Conservation (phyloP, 2,888 invertebrate genomes). For the Sminthurinus aureus region DNA sequence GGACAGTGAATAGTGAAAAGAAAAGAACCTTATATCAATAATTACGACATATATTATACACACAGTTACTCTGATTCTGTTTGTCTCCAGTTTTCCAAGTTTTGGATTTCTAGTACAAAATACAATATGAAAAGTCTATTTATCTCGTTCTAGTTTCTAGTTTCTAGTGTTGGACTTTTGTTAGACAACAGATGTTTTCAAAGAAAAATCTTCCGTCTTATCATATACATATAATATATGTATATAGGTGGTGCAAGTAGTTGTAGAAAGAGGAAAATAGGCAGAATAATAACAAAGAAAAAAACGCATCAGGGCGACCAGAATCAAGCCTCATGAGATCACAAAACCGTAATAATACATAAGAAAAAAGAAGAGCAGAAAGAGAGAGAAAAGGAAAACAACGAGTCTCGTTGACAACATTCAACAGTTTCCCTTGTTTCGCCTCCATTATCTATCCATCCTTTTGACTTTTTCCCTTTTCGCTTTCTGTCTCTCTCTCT, state of each 20-base stretch:
- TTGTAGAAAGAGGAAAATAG: neutral
- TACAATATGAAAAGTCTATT: no score
- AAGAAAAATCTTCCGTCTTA: neutral
- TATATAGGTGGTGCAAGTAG: no score
- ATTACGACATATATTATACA: neutral
- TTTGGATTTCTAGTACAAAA: no score
- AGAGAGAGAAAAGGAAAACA: slow-evolving; percentile 1
- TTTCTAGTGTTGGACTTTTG: no score
- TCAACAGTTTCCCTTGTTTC: neutral
- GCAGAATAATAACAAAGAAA: neutral
- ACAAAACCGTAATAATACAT: neutral
- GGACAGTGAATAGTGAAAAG: neutral
- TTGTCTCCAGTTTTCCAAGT: no score
- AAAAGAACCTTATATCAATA: slow-evolving; percentile 4
- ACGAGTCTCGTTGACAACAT: slow-evolving; percentile 8
- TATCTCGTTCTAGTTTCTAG: no score
- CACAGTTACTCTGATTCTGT: no score
- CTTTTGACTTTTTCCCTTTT: neutral
- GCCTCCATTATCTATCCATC: neutral
- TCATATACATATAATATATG: neutral
- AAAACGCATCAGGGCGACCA: neutral
- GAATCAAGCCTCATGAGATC: neutral
- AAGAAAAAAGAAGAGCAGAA: neutral
- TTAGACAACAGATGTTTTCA: neutral
- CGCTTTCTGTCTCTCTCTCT: neutral